Conservation (phyloP, 1,140 invertebrate genomes). For the Bombus soroeensis region DNA sequence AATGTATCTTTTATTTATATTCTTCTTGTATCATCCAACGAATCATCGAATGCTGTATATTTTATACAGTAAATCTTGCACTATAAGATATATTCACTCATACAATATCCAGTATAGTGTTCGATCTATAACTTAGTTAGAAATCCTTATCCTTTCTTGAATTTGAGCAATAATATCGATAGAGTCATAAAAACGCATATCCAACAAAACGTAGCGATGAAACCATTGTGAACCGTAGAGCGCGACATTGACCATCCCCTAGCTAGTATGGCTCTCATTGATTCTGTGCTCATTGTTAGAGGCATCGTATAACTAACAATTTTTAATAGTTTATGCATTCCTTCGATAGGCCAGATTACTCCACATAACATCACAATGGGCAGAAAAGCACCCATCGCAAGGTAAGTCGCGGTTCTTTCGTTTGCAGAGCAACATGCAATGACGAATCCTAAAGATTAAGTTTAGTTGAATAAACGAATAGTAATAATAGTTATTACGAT, state of each 20-base stretch:
- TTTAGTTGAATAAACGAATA: neutral
- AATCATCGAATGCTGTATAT: neutral
- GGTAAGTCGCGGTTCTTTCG: conserved; percentile 95
- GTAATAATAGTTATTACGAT: neutral
- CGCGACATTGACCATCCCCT: conserved; percentile 92
- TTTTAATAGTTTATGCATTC: conserved; percentile 91
- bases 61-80: neutral
- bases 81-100: neutral
- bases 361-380: conserved; percentile 95
- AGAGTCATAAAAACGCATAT: conserved; percentile 91
- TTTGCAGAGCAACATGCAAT: conserved; percentile 94
- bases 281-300: conserved; percentile 96
- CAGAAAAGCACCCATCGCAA: conserved; percentile 96
- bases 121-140: neutral
- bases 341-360: conserved; percentile 93
- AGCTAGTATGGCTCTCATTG: conserved; percentile 93
- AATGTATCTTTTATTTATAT: neutral
- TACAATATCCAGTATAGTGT: neutral
- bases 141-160: conserved; percentile 89
- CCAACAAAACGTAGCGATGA: conserved; percentile 92
- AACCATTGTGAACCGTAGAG: conserved; percentile 93
- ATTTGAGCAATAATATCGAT: conserved; percentile 91
- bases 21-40: neutral
- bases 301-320: conserved; percentile 92
- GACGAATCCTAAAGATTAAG: conserved; percentile 88